Evolutionary conservation across 1,140 invertebrate genomes (phyloP), one percentile per base, ranked within the genome.

Genomic region (Lasioglossum albipes): DNA sequence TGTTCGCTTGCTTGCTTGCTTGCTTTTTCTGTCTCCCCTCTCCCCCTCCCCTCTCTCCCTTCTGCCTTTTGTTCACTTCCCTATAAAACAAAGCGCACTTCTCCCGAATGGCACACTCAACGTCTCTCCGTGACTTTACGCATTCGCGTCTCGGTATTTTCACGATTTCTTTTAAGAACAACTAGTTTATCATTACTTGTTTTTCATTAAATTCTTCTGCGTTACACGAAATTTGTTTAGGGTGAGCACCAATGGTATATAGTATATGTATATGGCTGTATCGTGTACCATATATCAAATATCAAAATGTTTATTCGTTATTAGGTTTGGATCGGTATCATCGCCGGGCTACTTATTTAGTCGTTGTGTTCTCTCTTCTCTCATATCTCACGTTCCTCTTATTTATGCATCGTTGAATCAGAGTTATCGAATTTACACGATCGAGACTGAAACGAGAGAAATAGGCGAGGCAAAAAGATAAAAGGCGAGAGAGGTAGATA

Each of bases 61-160:
- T 82, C 75, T 62, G 59, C 61, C 65, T 61, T 45, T 41, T 79
- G 61, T 59, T 66, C 70, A 5, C n/a, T 59, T 75, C 79, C 84
- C 85, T 91, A 91, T 90, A 90, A 89, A 89, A 87, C 79, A 83
- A 85, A 84, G 54, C 68, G 87, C 77, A 70, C 31, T 75, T 70
- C 52, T 52, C 82, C 84, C 68, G 85, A 79, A 82, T 79, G 83
- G 83, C 79, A 79, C 88, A 85, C 87, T 87, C 73, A 64, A 68
- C 75, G 65, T 65, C 85, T 64, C 42, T 86, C 76, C 81, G 80
- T 70, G 76, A 73, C 62, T 52, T 41, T n/a, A 45, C 49, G 27
- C 45, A 49, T 49, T 41, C 67, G 54, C 57, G 41, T 76, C 42
- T 16, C 62, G 18, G 41, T 41, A 27, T 59, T 49, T 16, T 64